phyloP scores from a whole-genome alignment of 1,140 invertebrate genomes.

The Oedothorax gibbosus region DNA sequence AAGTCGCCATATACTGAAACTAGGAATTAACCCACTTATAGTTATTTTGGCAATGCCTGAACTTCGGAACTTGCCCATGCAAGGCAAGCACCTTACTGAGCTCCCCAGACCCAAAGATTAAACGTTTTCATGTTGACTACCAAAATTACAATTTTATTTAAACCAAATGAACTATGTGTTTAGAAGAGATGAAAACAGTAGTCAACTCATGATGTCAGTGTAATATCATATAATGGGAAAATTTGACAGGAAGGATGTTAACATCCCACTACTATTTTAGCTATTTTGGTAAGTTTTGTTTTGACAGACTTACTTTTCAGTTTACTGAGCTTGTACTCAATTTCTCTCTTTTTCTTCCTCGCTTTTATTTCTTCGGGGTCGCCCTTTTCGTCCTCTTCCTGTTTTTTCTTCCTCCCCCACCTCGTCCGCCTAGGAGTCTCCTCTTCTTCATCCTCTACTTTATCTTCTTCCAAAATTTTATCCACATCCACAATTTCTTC shows the following conservation, averaged over 20 bases:
- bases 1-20: no score
- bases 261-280: not conserved
- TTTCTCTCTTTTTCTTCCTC: constrained; percentile 46
- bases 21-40: no score
- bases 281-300: not conserved
- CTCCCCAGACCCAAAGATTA: no score
- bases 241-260: no score
- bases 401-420: constrained; percentile 33
- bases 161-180: not conserved
- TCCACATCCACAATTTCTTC: no score
- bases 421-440: not conserved
- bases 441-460: no score
- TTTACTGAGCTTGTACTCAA: constrained; percentile 51
- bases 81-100: no score
- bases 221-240: not conserved
- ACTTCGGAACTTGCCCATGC: no score
- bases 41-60: no score
- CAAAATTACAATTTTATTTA: not conserved
- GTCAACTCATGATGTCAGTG: not conserved
- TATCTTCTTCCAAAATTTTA: no score
- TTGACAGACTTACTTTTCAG: constrained; percentile 43
- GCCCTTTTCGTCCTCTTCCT: constrained; percentile 29
- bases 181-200: not conserved
- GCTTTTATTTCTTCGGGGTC: constrained; percentile 50
- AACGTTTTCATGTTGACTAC: no score